Conservation (phyloP, 2,797 vertebrate species). For the Coccyzus lansbergi region DNA sequence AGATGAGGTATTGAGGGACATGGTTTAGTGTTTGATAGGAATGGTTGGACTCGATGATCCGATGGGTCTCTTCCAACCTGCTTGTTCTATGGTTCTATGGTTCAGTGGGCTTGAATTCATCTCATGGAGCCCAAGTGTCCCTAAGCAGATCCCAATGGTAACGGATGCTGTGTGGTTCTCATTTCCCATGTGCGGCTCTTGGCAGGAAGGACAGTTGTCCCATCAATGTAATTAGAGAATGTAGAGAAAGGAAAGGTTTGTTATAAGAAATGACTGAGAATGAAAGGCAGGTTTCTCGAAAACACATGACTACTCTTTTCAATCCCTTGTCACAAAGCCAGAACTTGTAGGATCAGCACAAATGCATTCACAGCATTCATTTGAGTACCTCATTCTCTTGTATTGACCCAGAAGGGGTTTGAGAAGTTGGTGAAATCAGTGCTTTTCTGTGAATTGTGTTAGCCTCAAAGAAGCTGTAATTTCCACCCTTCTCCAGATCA, state of each 20-base stretch:
- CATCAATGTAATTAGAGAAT: background rate
- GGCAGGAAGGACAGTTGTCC: background rate
- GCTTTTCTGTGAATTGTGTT: conserved; percentile 1
- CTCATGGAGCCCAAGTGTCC: background rate
- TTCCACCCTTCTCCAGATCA: background rate
- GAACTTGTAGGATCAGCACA: background rate
- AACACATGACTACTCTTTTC: background rate
- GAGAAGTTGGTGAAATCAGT: background rate
- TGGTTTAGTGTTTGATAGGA: too few species aligned
- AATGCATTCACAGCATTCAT: background rate
- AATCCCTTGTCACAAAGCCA: background rate
- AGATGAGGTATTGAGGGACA: too few species aligned
- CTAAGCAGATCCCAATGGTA: background rate
- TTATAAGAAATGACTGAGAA: conserved; percentile 6
- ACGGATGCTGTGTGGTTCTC: background rate
- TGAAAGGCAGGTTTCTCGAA: background rate
- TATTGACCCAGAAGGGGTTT: background rate
- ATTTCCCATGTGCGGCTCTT: fast-evolving
- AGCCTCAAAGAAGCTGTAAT: background rate
- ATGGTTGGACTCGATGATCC: too few species aligned
- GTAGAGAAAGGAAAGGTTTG: background rate
- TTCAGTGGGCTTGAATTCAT: background rate
- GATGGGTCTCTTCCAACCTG: too few species aligned
- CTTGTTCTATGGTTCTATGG: too few species aligned
- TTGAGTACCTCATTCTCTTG: background rate